Percentiles rank a stretch among this genome's conserved stretches.
These are phyloP conservation scores for Hippocampus barbouri DNA, from an alignment of 2,113 vertebrate species.

Conservation along the genomic window DNA sequence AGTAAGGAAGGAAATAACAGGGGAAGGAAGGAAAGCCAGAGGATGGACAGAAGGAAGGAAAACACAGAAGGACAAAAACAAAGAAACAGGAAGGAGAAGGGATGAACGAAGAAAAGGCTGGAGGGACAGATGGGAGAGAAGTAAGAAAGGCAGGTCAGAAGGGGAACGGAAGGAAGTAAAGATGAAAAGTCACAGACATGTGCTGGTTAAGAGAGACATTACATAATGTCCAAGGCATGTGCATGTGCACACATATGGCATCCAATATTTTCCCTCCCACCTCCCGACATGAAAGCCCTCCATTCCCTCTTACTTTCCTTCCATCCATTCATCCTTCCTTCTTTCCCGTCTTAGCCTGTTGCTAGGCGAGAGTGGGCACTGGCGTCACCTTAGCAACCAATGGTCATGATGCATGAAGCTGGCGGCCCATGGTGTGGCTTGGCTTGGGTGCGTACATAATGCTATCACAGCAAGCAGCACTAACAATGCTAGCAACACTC, in stretches of 20 bases:
- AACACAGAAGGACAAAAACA: neutral
- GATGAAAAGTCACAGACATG: too few species aligned
- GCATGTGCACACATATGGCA: constrained; percentile 25
- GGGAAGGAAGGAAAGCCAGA: neutral
- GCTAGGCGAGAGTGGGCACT: constrained; percentile 53
- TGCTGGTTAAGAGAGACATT: neutral
- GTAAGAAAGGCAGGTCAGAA: too few species aligned
- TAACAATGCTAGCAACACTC: constrained; percentile 9
- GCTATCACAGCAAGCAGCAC: too few species aligned
- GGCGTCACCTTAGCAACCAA: constrained; percentile 39
- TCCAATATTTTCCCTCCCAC: constrained; percentile 18
- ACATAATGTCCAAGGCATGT: neutral
- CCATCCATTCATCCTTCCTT: neutral
- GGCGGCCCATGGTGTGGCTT: constrained; percentile 34
- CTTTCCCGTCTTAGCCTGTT: constrained; percentile 45
- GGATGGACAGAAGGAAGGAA: neutral
- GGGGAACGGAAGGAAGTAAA: neutral
- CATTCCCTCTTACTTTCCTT: neutral
- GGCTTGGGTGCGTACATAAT: neutral
- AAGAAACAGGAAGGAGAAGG: neutral
- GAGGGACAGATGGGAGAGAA: too few species aligned
- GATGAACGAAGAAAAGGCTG: neutral
- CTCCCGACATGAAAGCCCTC: neutral
- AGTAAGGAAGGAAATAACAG: neutral
- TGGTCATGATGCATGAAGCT: constrained; percentile 20